phyloP scores from a whole-genome alignment of 2,888 invertebrate genomes.

The Andrena marginata region DNA sequence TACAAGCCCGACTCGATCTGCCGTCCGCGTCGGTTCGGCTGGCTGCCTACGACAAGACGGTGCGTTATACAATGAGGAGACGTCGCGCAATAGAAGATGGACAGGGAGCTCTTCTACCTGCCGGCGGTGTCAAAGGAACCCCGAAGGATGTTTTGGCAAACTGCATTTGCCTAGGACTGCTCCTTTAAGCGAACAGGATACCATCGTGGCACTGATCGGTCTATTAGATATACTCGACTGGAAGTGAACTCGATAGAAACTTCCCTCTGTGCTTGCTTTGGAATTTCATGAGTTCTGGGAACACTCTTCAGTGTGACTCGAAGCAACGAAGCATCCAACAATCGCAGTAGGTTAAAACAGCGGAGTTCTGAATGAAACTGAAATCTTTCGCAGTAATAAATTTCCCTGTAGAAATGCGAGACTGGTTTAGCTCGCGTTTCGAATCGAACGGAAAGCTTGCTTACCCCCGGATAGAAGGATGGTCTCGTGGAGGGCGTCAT shows the following conservation, averaged over 20 bases:
- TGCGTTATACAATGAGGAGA: constrained; percentile 71
- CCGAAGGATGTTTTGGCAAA: constrained; percentile 68
- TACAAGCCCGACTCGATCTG: constrained; percentile 77
- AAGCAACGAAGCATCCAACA: neutral
- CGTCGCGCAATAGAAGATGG: constrained; percentile 45
- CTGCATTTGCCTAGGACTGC: constrained; percentile 64
- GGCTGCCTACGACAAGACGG: constrained; percentile 53
- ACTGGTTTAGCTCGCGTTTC: neutral
- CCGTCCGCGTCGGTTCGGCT: constrained; percentile 53
- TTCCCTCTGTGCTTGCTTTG: neutral
- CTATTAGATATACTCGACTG: constrained; percentile 41
- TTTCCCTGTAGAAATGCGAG: neutral
- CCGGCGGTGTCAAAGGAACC: constrained; percentile 33
- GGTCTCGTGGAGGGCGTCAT: constrained; percentile 27
- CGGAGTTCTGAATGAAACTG: neutral
- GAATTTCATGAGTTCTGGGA: no score
- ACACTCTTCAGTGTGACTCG: no score
- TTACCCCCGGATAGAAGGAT: constrained; percentile 14
- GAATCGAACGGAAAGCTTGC: neutral
- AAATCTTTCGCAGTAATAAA: neutral
- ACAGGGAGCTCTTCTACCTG: constrained; percentile 42
- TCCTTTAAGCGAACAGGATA: constrained; percentile 63
- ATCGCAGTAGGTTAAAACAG: neutral
- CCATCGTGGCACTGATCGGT: constrained; percentile 37
- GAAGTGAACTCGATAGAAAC: constrained; percentile 3